These are phyloP conservation scores for Forpus xanthops DNA, from an alignment of 2,797 vertebrate species.

Conservation along the genomic window DNA sequence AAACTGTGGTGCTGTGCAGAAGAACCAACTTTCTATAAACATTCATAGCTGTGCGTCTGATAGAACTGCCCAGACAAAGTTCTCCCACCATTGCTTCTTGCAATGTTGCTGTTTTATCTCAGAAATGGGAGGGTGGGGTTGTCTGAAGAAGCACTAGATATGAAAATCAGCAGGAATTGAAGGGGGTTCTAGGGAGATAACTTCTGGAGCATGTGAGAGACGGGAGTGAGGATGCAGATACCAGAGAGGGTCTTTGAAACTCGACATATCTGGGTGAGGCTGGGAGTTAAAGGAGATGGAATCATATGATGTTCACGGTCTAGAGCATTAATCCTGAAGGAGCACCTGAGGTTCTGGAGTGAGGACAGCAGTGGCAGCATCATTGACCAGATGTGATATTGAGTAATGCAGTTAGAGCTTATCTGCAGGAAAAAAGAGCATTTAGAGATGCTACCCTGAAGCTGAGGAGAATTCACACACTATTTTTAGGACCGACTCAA, in stretches of 20 bases:
- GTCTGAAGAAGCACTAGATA: neutral
- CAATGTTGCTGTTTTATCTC: neutral
- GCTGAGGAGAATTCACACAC: neutral
- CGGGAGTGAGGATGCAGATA: neutral
- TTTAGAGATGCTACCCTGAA: neutral
- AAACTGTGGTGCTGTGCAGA: neutral
- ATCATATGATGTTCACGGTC: fast-evolving
- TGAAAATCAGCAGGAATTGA: neutral
- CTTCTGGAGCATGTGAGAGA: neutral
- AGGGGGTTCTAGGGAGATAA: neutral
- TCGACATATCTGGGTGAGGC: neutral
- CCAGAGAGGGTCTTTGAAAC: neutral
- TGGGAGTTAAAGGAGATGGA: neutral
- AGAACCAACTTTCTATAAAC: neutral
- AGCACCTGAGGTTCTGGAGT: neutral
- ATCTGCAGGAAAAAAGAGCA: neutral
- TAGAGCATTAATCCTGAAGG: neutral
- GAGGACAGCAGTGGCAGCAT: neutral
- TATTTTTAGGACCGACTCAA: neutral
- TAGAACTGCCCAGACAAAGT: neutral
- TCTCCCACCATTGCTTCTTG: neutral
- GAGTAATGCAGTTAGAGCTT: neutral
- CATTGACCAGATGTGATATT: neutral
- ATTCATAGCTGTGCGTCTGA: neutral
- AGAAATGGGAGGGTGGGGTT: neutral